phyloP scores from a whole-genome alignment of 2,888 invertebrate species.

The Chironomus riparius region DNA sequence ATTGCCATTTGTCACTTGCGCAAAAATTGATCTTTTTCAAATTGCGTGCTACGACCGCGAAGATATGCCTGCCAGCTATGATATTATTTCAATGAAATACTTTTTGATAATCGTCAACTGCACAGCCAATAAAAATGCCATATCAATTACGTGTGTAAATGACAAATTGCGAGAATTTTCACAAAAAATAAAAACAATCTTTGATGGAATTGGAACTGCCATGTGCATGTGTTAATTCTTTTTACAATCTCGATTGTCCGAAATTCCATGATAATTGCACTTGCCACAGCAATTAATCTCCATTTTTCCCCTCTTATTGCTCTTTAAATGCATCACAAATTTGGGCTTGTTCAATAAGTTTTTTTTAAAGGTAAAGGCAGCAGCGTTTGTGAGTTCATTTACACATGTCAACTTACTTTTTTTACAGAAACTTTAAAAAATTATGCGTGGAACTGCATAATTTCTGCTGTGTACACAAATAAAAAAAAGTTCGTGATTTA shows the following conservation, averaged over 20 bases:
- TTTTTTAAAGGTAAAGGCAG: background rate
- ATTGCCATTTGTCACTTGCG: background rate
- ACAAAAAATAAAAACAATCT: background rate
- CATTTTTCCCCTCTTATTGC: background rate
- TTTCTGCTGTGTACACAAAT: too few relatives aligned
- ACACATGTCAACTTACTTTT: background rate
- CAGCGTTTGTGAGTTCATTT: background rate
- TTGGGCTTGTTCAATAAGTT: background rate
- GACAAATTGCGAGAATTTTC: background rate
- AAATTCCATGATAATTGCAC: background rate
- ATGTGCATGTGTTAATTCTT: background rate
- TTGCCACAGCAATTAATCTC: background rate
- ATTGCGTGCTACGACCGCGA: background rate
- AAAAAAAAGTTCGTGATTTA: background rate
- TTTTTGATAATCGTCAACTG: background rate
- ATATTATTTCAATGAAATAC: background rate
- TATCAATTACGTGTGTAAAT: background rate
- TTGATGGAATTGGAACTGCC: background rate
- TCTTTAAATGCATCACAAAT: background rate
- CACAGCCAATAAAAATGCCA: background rate
- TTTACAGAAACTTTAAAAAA: too few relatives aligned
- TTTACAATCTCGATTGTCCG: background rate
- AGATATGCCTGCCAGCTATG: too few relatives aligned
- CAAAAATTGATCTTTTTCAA: background rate
- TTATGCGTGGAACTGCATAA: too few relatives aligned